Percentiles rank a stretch among this genome's conserved stretches.
Conservation (phyloP, 2,797 vertebrate species). For the Crocodylus rhombifer region DNA sequence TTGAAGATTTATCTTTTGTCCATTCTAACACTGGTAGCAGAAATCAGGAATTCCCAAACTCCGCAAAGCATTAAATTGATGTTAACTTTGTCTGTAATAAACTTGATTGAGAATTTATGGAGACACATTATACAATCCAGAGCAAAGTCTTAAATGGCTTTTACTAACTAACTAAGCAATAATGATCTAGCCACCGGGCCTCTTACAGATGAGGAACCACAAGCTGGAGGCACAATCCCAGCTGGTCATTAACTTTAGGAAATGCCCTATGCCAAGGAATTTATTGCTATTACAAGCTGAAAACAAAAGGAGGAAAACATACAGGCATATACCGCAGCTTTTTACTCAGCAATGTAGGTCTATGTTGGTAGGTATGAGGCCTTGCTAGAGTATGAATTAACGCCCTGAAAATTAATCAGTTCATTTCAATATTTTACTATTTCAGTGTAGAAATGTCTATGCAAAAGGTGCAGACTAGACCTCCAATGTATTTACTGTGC, state of each 20-base stretch:
- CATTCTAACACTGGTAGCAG: not conserved
- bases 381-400: constrained; percentile 63
- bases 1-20: not conserved
- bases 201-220: not conserved
- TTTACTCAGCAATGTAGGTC: constrained; percentile 5
- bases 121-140: constrained; percentile 10
- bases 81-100: not conserved
- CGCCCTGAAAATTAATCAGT: constrained; percentile 12
- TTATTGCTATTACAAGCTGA: constrained; percentile 67
- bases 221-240: not conserved
- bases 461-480: not conserved
- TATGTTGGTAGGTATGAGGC: constrained; percentile 16
- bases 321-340: not conserved
- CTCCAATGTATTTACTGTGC: not conserved
- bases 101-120: not conserved
- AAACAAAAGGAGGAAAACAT: not conserved
- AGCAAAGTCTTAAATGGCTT: constrained; percentile 24
- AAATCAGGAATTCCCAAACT: constrained; percentile 2
- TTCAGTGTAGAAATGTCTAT: not conserved
- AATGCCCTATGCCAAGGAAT: constrained; percentile 48
- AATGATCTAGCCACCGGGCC: not conserved
- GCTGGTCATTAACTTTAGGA: not conserved
- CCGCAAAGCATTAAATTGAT: not conserved
- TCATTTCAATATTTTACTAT: constrained; percentile 1
- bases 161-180: not conserved